Percentiles rank a stretch among this genome's conserved stretches.
Conservation (phyloP, 2,888 invertebrate genomes). For the Schrankia costaestrigalis region DNA sequence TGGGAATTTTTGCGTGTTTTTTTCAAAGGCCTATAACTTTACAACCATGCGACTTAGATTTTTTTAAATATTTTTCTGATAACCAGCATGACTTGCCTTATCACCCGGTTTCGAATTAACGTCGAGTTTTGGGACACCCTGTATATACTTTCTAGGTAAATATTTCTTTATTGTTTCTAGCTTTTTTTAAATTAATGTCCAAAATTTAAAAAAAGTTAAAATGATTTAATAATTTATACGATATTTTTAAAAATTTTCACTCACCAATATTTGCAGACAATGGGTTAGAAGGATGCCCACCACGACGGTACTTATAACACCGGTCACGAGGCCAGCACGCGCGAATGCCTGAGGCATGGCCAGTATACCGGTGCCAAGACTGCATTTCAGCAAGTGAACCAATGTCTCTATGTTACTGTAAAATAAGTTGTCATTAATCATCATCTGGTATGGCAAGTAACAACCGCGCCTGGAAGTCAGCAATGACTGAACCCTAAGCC, state of each 20-base stretch:
- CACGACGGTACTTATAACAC: constrained; percentile 87
- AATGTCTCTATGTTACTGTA: constrained; percentile 89
- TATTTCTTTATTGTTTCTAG: not conserved
- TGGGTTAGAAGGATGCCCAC: constrained; percentile 91
- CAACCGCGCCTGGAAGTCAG: not conserved
- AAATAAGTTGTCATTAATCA: not conserved
- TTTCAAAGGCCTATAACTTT: too few relatives aligned
- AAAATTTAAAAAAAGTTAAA: not conserved
- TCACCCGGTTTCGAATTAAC: too few relatives aligned
- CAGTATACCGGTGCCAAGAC: constrained; percentile 95
- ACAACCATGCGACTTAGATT: too few relatives aligned
- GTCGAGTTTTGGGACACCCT: not conserved
- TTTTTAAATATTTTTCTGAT: too few relatives aligned
- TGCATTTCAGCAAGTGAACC: constrained; percentile 93
- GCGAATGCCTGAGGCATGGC: constrained; percentile 97
- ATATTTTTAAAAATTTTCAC: constrained; percentile 13
- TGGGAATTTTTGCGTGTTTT: too few relatives aligned
- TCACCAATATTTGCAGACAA: constrained; percentile 90
- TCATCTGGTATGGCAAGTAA: not conserved
- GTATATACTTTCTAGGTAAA: not conserved
- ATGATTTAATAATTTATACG: too few relatives aligned
- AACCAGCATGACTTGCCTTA: too few relatives aligned
- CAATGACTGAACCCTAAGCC: too few relatives aligned
- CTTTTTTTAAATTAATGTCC: not conserved
- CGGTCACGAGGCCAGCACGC: constrained; percentile 90